Evolutionary conservation across 2,888 invertebrate species (phyloP).

Genomic region (Chydorus sphaericus): DNA sequence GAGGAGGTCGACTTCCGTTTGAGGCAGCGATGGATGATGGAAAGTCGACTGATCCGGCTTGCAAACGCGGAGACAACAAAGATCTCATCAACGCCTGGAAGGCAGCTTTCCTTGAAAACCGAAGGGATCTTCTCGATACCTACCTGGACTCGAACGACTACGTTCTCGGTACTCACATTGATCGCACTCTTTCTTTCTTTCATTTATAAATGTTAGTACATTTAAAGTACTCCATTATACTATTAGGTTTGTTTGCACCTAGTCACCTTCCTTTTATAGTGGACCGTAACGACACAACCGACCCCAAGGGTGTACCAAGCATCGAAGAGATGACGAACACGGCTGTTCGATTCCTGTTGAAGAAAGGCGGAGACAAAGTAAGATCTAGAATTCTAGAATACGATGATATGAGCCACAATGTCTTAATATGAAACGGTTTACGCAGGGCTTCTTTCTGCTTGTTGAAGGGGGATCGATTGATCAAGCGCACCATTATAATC

Average conservation of each 20-base stretch:
- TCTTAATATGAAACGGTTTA: no score
- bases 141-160: slow-evolving; percentile 50
- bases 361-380: no score
- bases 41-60: slow-evolving; percentile 46
- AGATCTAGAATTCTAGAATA: no score
- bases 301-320: slow-evolving; percentile 42
- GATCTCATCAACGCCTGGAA: slow-evolving; percentile 59
- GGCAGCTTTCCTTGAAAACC: slow-evolving; percentile 49
- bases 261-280: slow-evolving; percentile 60
- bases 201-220: no score
- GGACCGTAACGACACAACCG: slow-evolving; percentile 44
- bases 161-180: slow-evolving; percentile 63
- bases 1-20: slow-evolving; percentile 62
- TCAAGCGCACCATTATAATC: slow-evolving; percentile 69
- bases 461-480: slow-evolving; percentile 78
- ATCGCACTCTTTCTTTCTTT: no score
- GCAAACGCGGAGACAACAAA: slow-evolving; percentile 53
- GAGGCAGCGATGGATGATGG: slow-evolving; percentile 40
- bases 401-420: no score
- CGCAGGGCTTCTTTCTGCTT: slow-evolving; percentile 57
- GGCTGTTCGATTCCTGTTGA: slow-evolving; percentile 52
- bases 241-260: slow-evolving; percentile 58
- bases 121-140: slow-evolving; percentile 43
- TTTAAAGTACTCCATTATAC: no score
- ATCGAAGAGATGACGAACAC: slow-evolving; percentile 61